Evolutionary conservation across 2,797 vertebrate species (phyloP).

Genomic region (Bradypus variegatus): DNA sequence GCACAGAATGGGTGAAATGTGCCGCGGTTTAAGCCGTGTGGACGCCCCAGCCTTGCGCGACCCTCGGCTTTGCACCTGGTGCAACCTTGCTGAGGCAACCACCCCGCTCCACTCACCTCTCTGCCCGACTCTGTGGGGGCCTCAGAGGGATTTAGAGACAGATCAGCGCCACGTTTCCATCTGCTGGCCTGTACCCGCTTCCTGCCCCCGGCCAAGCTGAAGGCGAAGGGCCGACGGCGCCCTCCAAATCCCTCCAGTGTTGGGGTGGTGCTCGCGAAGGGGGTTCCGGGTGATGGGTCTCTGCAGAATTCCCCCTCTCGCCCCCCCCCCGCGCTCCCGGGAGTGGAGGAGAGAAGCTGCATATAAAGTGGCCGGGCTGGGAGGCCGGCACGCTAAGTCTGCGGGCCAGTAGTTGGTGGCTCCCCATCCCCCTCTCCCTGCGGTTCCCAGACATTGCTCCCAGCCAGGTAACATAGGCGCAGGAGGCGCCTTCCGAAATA

Average conservation of each 20-base stretch:
- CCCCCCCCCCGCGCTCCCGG: not conserved
- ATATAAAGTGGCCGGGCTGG: not conserved
- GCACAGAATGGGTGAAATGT: not conserved
- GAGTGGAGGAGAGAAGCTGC: not conserved
- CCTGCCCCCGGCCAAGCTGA: too few relatives aligned
- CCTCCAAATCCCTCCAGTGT: not conserved
- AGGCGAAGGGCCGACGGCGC: not conserved
- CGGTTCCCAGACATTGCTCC: slow-evolving; percentile 48
- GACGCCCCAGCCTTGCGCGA: not conserved
- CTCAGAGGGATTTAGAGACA: not conserved
- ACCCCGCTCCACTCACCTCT: not conserved
- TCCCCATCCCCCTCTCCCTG: slow-evolving; percentile 11
- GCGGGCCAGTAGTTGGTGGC: not conserved
- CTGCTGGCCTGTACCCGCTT: not conserved
- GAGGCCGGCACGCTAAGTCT: not conserved
- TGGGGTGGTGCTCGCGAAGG: not conserved
- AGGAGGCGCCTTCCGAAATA: slow-evolving; percentile 28
- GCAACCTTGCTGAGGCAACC: not conserved
- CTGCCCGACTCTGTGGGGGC: not conserved
- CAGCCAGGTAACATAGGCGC: not conserved
- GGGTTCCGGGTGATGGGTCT: not conserved
- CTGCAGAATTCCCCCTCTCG: not conserved
- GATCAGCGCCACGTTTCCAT: not conserved
- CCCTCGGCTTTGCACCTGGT: slow-evolving; percentile 19
- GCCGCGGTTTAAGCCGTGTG: not conserved